These are phyloP conservation scores for Plebejus melissa DNA, from an alignment of 2,888 invertebrate genomes.

Conservation along the genomic window DNA sequence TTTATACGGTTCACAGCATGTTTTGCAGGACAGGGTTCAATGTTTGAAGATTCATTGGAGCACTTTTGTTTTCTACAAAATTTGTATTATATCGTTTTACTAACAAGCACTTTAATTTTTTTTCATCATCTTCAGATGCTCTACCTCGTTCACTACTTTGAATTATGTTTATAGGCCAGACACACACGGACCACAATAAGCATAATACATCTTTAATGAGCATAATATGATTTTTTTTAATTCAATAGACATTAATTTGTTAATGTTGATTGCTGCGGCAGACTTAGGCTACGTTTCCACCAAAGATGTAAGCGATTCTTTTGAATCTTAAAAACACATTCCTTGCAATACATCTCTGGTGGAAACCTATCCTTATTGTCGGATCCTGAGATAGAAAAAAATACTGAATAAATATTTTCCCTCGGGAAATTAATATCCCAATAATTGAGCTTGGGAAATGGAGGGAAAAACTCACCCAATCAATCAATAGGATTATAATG, in stretches of 20 bases:
- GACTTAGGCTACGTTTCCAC: too few species aligned
- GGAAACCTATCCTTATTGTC: not conserved
- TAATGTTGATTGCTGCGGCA: too few species aligned
- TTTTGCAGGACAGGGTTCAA: not conserved
- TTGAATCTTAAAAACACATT: too few species aligned
- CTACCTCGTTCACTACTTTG: too few species aligned
- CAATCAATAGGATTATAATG: constrained; percentile 1
- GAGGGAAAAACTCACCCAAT: not conserved
- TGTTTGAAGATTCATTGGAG: not conserved
- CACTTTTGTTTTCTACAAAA: not conserved
- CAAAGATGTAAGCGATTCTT: too few species aligned
- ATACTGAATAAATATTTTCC: not conserved
- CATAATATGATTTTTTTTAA: too few species aligned
- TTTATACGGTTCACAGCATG: not conserved
- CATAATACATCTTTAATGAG: too few species aligned
- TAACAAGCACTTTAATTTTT: not conserved
- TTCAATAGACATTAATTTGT: too few species aligned
- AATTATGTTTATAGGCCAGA: too few species aligned
- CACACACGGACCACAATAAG: too few species aligned
- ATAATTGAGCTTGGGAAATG: constrained; percentile 3
- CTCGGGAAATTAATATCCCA: not conserved
- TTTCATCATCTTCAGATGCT: too few species aligned
- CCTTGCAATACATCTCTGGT: too few species aligned
- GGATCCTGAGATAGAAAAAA: not conserved
- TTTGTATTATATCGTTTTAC: not conserved